Evolutionary conservation across 2,113 vertebrate genomes (phyloP).

Genomic region (Tyto alba): DNA sequence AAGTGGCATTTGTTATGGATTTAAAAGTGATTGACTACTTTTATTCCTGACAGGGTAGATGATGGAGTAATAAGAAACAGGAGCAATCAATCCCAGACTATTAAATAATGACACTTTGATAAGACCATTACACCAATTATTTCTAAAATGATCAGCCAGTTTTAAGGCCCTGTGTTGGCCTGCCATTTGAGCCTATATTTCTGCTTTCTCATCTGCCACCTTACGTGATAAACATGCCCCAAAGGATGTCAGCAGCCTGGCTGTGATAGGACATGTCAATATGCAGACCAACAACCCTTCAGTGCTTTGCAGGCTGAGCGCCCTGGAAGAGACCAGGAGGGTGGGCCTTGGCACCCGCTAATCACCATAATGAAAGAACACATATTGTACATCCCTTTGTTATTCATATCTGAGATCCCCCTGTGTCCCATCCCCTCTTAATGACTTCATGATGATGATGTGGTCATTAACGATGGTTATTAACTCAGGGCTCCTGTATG

Average conservation of each 20-base stretch:
- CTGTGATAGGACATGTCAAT: not conserved
- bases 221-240: not conserved
- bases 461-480: constrained; percentile 7
- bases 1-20: not conserved
- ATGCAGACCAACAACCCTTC: not conserved
- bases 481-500: not conserved
- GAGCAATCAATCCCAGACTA: not conserved
- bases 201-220: not conserved
- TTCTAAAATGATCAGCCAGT: not conserved
- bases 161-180: not conserved
- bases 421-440: not conserved
- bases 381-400: not conserved
- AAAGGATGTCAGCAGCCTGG: not conserved
- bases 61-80: not conserved
- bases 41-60: not conserved
- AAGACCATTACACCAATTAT: not conserved
- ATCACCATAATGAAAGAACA: not conserved
- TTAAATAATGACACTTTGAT: not conserved
- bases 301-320: not conserved
- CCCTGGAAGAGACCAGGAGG: not conserved
- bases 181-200: not conserved
- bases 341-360: not conserved
- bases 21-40: not conserved
- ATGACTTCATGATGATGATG: not conserved
- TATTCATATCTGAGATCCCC: not conserved